phyloP scores from a whole-genome alignment of 2,797 vertebrate genomes.

The Darevskia mixta region DNA sequence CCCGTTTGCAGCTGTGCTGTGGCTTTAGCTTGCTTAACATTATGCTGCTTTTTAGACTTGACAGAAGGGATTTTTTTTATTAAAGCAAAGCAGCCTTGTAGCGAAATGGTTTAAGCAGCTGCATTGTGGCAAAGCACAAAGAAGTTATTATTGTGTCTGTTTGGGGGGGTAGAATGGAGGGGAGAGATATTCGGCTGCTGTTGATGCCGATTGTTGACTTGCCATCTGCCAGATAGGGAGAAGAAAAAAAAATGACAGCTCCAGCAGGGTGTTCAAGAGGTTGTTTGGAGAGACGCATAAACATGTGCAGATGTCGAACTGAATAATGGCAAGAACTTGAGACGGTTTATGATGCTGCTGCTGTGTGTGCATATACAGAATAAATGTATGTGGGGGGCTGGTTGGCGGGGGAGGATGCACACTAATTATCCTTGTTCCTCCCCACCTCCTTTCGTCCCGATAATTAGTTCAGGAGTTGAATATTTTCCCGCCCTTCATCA shows the following conservation, averaged over 20 bases:
- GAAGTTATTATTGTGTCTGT: conserved; percentile 92
- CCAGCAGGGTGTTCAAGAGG: conserved; percentile 88
- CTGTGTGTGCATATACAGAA: conserved; percentile 84
- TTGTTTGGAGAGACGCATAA: conserved; percentile 89
- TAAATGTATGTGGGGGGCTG: conserved; percentile 80
- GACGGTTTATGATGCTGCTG: conserved; percentile 85
- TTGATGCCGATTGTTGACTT: conserved; percentile 95
- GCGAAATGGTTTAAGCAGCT: conserved; percentile 90
- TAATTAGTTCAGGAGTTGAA: conserved; percentile 83
- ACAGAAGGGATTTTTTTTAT: conserved; percentile 85
- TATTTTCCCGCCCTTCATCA: conserved; percentile 76
- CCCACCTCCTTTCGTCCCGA: conserved; percentile 71
- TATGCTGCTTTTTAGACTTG: conserved; percentile 87
- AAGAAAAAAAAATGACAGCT: conserved; percentile 88
- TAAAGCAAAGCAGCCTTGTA: conserved; percentile 87
- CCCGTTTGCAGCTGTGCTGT: conserved; percentile 87
- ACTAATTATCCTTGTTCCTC: conserved; percentile 82
- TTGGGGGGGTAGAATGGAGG: conserved; percentile 77
- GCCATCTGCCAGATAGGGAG: conserved; percentile 96
- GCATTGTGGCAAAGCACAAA: conserved; percentile 91
- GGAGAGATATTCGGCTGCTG: conserved; percentile 86
- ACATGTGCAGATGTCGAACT: conserved; percentile 92
- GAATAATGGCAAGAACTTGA: conserved; percentile 89
- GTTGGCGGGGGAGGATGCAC: conserved; percentile 76
- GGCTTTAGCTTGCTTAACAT: conserved; percentile 87